phyloP scores from a whole-genome alignment of 2,797 vertebrate genomes.

The Thaleichthys pacificus region DNA sequence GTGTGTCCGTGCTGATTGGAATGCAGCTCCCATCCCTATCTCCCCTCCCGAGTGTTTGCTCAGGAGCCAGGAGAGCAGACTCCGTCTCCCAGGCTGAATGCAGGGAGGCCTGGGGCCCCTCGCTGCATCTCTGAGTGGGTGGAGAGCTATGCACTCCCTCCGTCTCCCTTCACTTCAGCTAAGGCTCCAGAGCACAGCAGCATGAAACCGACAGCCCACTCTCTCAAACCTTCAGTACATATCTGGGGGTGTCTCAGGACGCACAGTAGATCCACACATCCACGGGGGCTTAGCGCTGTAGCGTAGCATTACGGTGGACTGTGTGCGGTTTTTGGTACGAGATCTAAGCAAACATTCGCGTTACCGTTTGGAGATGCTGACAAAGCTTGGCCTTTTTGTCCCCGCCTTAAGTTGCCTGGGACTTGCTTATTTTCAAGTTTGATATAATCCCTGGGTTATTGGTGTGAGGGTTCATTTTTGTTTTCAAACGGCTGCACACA shows the following conservation, averaged over 20 bases:
- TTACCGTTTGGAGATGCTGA: no score
- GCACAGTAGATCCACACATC: no score
- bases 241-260: neutral
- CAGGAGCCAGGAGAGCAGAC: slow-evolving; percentile 51
- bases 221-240: slow-evolving; percentile 18
- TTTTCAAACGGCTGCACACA: no score
- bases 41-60: slow-evolving; percentile 65
- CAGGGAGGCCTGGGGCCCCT: slow-evolving; percentile 62
- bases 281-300: no score
- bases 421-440: no score
- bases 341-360: no score
- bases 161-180: slow-evolving; percentile 28
- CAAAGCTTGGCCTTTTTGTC: no score
- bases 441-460: no score
- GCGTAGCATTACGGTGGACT: no score
- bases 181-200: slow-evolving; percentile 22
- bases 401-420: no score
- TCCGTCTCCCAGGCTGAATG: slow-evolving; percentile 59
- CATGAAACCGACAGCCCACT: slow-evolving; percentile 38
- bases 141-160: slow-evolving; percentile 36
- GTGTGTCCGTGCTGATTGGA: slow-evolving; percentile 56
- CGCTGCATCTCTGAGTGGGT: slow-evolving; percentile 41
- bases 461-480: no score
- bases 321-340: no score
- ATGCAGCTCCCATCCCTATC: slow-evolving; percentile 64